These are phyloP conservation scores for Dasysyrphus tricinctus DNA, from an alignment of 2,888 invertebrate genomes.

Conservation along the genomic window DNA sequence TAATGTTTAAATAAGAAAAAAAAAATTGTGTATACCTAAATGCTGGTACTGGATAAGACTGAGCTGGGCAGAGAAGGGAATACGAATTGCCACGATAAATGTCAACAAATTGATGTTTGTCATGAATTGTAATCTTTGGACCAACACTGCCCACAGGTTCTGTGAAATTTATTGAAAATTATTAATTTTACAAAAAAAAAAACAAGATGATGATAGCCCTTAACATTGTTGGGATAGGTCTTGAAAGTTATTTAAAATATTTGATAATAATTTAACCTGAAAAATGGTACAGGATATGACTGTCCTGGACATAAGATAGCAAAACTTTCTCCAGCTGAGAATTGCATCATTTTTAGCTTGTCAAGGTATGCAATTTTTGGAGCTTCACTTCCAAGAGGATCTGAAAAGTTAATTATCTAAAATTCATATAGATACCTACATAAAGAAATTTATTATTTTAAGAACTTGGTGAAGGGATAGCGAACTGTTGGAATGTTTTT, in stretches of 20 bases:
- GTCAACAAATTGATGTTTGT: constrained; percentile 82
- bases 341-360: constrained; percentile 71
- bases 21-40: constrained; percentile 59
- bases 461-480: constrained; percentile 21
- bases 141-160: constrained; percentile 85
- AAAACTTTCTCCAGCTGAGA: constrained; percentile 57
- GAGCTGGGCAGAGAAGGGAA: constrained; percentile 89
- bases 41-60: constrained; percentile 86
- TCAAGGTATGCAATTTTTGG: constrained; percentile 67
- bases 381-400: constrained; percentile 67
- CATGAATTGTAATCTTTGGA: constrained; percentile 85
- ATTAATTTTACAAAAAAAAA: background rate
- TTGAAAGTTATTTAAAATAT: background rate
- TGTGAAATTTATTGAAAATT: constrained; percentile 73
- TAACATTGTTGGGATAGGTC: constrained; percentile 55
- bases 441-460: background rate
- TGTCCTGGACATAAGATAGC: constrained; percentile 87
- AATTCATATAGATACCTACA: background rate
- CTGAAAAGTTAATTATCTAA: constrained; percentile 25
- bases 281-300: constrained; percentile 89
- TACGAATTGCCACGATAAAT: constrained; percentile 81
- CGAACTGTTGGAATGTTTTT: background rate
- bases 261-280: constrained; percentile 85
- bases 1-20: constrained; percentile 12
- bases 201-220: background rate